Percentiles rank a stretch among this genome's conserved stretches.
Conservation (phyloP, 1,140 invertebrate genomes). For the Sitophilus oryzae region DNA sequence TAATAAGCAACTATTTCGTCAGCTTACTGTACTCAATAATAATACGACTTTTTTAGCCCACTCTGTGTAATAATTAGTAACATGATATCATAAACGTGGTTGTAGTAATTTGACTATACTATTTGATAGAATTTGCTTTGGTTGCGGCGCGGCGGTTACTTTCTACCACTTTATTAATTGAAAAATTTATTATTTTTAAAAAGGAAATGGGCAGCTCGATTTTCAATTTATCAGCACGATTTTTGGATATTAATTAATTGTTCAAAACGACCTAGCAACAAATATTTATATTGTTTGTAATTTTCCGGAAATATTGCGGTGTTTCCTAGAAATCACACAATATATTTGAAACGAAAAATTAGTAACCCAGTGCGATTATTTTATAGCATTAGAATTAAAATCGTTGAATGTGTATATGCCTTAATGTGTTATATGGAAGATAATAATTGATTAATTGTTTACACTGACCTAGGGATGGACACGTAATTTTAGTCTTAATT, state of each 20-base stretch:
- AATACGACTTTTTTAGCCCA: background rate
- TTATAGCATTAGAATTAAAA: no score
- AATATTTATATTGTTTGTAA: background rate
- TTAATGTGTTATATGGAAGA: no score
- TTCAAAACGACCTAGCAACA: background rate
- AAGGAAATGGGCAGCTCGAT: constrained; percentile 1
- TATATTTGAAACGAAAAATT: no score
- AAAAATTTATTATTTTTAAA: background rate
- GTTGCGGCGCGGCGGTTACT: constrained; percentile 6
- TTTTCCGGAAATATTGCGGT: no score
- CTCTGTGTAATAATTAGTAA: background rate
- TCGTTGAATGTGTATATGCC: no score
- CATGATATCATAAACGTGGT: background rate
- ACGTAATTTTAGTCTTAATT: no score
- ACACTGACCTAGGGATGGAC: no score
- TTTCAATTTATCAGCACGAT: constrained; percentile 1
- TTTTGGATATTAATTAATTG: background rate
- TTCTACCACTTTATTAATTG: background rate
- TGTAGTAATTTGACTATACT: background rate
- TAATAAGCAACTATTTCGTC: no score
- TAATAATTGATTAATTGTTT: no score
- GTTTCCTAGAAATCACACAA: no score
- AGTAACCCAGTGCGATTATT: no score
- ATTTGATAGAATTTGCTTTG: background rate
- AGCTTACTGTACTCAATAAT: no score